Base-by-base conservation (phyloP, 2,797 vertebrate species). In the Fundulus diaphanus region DNA sequence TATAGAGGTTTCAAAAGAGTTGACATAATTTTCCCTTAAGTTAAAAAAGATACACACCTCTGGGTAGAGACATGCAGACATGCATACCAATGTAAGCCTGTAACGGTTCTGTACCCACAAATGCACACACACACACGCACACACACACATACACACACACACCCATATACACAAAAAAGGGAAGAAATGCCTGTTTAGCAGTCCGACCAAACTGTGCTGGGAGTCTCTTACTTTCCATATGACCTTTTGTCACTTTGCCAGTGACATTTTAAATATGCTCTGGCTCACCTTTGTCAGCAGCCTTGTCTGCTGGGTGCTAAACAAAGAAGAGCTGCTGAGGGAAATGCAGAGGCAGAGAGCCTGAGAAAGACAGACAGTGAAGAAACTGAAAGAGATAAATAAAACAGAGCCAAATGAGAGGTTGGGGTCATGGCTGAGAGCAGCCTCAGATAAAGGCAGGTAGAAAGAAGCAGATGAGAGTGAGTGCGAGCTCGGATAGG, bases 261-360 rank as follows among this genome's bases (percentile, higher is more conserved):
- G 90, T 94, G 94, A 94, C 93, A 95, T 95, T 94, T 94, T 91
- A 91, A 93, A 93, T 92, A 92, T 92, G 92, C 90, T 93, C 90
- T 89, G 73, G 54, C 85, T 88, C 93, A 92, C 90, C 93, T 93
- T 92, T 92, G 91, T 93, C 90, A 91, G 87, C 82, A 80, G 82
- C 75, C 82, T 90, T 84, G 88, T 93, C 90, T 89, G 86, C 88
- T 91, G 88, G 88, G 84, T 88, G 86, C 92, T 92, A 92, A 95
- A 94, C 90, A 93, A 92, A 91, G 88, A 77, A 78, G 74, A 82
- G 67, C 52, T 83, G 82, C 74, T 76, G 66, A 83, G 83, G 67
- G 79, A 90, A 85, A 90, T 79, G 77, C 61, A 79, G 82, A 87
- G 84, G 83, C 65, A 78, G 70, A 42, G 72, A 74, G 73, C 57